Evolutionary conservation across 2,888 invertebrate genomes (phyloP).

Genomic region (Eupeodes luniger): DNA sequence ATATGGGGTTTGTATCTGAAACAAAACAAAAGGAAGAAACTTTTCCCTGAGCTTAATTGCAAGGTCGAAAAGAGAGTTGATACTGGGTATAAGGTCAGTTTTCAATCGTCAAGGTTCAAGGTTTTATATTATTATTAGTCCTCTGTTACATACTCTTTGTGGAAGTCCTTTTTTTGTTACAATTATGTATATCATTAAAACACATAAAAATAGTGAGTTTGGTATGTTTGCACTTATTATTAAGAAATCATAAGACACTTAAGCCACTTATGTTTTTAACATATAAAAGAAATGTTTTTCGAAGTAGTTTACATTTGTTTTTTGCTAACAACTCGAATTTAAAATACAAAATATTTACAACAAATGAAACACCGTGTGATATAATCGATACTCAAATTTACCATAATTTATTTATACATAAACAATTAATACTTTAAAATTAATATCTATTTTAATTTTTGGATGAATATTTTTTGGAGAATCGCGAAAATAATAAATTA

Average conservation of each 20-base stretch:
- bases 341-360: too few relatives aligned
- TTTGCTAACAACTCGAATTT: too few relatives aligned
- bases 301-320: neutral
- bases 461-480: neutral
- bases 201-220: neutral
- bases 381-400: too few relatives aligned
- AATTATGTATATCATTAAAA: neutral
- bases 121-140: neutral
- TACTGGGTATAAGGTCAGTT: slow-evolving; percentile 10
- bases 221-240: neutral
- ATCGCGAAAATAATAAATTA: neutral
- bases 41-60: slow-evolving; percentile 17
- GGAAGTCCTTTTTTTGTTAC: neutral
- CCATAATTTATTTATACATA: neutral
- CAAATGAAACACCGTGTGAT: too few relatives aligned
- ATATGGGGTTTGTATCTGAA: neutral
- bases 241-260: neutral
- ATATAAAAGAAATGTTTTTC: neutral
- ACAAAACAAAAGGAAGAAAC: neutral
- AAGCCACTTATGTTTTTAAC: neutral
- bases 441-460: neutral
- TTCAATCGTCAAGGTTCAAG: slow-evolving; percentile 35
- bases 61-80: slow-evolving; percentile 18
- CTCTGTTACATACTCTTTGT: neutral
- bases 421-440: neutral